Percentiles rank a stretch among this genome's conserved stretches.
Conservation (phyloP, 2,113 vertebrate species). For the Pachyramphus minor region DNA sequence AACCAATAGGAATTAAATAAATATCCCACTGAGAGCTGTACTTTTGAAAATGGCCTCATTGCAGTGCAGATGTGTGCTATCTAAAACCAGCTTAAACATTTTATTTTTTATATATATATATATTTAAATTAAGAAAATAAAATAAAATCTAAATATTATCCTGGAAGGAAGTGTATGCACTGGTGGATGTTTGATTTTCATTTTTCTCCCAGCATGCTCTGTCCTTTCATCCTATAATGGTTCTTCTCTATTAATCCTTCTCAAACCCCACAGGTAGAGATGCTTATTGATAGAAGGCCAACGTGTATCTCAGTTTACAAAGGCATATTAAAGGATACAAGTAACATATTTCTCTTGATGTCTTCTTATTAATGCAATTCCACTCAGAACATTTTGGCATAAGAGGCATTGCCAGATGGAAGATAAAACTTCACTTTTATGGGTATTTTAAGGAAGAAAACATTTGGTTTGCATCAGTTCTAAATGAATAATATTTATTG, state of each 20-base stretch:
- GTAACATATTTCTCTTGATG: slow-evolving; percentile 74
- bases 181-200: slow-evolving; percentile 76
- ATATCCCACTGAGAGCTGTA: slow-evolving; percentile 73
- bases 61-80: slow-evolving; percentile 70
- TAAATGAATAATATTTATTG: slow-evolving; percentile 71
- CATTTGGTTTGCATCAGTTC: slow-evolving; percentile 73
- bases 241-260: slow-evolving; percentile 74
- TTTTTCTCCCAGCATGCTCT: slow-evolving; percentile 74
- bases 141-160: slow-evolving; percentile 71
- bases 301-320: slow-evolving; percentile 65
- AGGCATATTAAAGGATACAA: slow-evolving; percentile 70
- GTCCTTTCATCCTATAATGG: slow-evolving; percentile 75
- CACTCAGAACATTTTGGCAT: slow-evolving; percentile 69
- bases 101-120: slow-evolving; percentile 53
- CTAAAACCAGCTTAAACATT: slow-evolving; percentile 66
- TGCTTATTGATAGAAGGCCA: slow-evolving; percentile 72
- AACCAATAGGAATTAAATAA: slow-evolving; percentile 78
- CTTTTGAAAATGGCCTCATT: slow-evolving; percentile 73
- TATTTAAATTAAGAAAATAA: slow-evolving; percentile 57
- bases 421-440: slow-evolving; percentile 72
- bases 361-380: slow-evolving; percentile 74
- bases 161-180: slow-evolving; percentile 74
- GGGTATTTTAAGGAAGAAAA: slow-evolving; percentile 64
- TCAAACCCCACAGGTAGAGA: slow-evolving; percentile 74
- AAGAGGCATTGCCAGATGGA: slow-evolving; percentile 75